A percentile compares a stretch with the other conserved stretches of the same genome.
phyloP scores from a whole-genome alignment of 2,797 vertebrate species.

The Anguilla megastoma region DNA sequence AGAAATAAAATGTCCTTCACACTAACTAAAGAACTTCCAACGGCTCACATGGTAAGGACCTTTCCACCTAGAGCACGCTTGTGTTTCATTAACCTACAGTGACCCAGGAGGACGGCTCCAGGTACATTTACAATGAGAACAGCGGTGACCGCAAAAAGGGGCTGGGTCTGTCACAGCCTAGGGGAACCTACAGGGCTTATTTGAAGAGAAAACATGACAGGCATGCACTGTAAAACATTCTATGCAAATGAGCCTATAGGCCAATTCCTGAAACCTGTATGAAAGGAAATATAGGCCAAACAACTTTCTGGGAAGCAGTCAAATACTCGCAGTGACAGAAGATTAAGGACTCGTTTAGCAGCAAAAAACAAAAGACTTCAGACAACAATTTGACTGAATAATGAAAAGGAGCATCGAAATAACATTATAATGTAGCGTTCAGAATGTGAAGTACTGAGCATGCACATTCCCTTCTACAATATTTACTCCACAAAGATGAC shows the following conservation, averaged over 20 bases:
- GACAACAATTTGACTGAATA: background rate
- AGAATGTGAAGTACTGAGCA: too few species aligned
- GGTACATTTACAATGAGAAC: background rate
- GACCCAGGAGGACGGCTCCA: background rate
- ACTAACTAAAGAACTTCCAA: background rate
- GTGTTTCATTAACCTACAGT: background rate
- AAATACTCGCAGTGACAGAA: background rate
- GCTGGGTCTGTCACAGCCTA: background rate
- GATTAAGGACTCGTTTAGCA: background rate
- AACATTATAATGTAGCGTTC: background rate
- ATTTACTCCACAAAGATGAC: too few species aligned
- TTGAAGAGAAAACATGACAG: background rate
- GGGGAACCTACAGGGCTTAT: slow-evolving; percentile 39
- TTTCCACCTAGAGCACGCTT: background rate
- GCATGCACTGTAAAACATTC: background rate
- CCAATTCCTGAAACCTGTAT: background rate
- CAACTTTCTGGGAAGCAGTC: background rate
- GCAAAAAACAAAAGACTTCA: background rate
- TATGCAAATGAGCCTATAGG: background rate
- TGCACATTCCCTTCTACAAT: too few species aligned
- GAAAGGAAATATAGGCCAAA: background rate
- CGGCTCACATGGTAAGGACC: background rate
- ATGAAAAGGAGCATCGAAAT: background rate
- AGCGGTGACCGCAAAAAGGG: background rate
- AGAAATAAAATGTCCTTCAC: background rate